These are phyloP conservation scores for Pantherophis guttatus DNA, from an alignment of 2,113 vertebrate genomes.

Conservation along the genomic window DNA sequence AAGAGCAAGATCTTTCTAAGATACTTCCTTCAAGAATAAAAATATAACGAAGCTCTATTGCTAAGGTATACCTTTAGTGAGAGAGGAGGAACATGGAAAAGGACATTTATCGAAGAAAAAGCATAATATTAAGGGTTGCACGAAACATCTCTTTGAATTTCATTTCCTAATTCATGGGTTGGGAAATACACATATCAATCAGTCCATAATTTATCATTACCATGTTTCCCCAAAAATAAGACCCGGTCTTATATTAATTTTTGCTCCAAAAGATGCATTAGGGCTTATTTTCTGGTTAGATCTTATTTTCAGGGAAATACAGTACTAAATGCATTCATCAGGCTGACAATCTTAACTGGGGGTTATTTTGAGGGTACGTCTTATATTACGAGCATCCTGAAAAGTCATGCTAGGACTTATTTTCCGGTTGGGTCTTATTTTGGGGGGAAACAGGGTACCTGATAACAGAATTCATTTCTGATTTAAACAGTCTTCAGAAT, in stretches of 20 bases:
- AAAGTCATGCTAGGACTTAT: too few relatives aligned
- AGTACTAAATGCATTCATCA: too few relatives aligned
- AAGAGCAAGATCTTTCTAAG: neutral
- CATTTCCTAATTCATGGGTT: neutral
- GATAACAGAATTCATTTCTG: neutral
- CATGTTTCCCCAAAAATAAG: too few relatives aligned
- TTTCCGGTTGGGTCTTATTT: too few relatives aligned
- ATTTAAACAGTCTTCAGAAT: neutral
- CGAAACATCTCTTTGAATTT: neutral
- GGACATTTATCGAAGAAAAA: neutral
- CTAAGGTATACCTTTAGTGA: neutral
- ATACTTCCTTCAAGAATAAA: neutral
- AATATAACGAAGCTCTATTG: neutral
- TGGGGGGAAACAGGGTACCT: too few relatives aligned
- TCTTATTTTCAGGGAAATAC: too few relatives aligned
- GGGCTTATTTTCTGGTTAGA: too few relatives aligned
- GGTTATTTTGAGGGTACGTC: too few relatives aligned
- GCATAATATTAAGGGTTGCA: neutral
- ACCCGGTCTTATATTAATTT: too few relatives aligned
- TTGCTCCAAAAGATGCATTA: too few relatives aligned
- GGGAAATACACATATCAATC: neutral
- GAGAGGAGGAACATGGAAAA: neutral
- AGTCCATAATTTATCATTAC: neutral
- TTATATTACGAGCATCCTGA: too few relatives aligned
- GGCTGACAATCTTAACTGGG: too few relatives aligned